Conservation (phyloP, 2,113 vertebrate genomes). For the Epinephelus lanceolatus region DNA sequence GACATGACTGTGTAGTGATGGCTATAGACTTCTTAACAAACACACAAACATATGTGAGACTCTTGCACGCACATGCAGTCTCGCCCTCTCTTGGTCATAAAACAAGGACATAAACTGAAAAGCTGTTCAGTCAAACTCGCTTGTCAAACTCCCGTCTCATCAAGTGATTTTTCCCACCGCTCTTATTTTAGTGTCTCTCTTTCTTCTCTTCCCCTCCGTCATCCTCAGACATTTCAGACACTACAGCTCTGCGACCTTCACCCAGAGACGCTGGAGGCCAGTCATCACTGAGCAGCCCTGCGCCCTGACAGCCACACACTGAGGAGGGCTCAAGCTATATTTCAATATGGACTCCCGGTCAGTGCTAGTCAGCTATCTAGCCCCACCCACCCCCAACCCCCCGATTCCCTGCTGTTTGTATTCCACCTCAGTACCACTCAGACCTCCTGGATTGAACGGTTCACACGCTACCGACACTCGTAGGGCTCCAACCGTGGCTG, state of each 20-base stretch:
- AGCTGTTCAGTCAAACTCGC: slow-evolving; percentile 38
- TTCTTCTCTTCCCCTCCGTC: slow-evolving; percentile 9
- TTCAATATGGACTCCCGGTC: slow-evolving; percentile 44
- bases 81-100: slow-evolving; percentile 33
- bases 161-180: neutral
- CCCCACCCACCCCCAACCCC: neutral
- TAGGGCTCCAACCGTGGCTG: neutral
- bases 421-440: slow-evolving; percentile 14
- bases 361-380: slow-evolving; percentile 38
- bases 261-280: slow-evolving; percentile 12
- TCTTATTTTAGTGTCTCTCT: slow-evolving; percentile 21
- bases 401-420: slow-evolving; percentile 7
- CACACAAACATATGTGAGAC: slow-evolving; percentile 44
- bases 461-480: neutral
- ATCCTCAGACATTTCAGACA: slow-evolving; percentile 62
- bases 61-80: slow-evolving; percentile 43
- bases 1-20: slow-evolving; percentile 54
- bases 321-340: slow-evolving; percentile 26
- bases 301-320: neutral
- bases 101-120: slow-evolving; percentile 47
- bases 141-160: slow-evolving; percentile 16
- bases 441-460: slow-evolving; percentile 8
- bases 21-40: slow-evolving; percentile 63
- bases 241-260: slow-evolving; percentile 30
- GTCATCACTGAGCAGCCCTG: neutral